These are phyloP conservation scores for Microplitis demolitor DNA, from an alignment of 1,140 invertebrate genomes.

Conservation along the genomic window DNA sequence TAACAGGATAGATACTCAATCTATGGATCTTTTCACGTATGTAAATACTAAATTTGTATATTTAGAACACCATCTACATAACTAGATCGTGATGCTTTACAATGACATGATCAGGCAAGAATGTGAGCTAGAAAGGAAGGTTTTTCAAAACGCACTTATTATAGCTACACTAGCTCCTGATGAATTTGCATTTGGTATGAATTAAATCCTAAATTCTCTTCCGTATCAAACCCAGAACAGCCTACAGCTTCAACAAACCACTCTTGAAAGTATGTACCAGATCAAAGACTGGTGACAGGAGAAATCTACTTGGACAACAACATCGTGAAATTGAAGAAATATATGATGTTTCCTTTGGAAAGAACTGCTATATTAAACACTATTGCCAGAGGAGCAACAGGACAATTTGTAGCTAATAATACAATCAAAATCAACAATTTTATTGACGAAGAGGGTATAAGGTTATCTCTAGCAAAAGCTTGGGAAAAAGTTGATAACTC, in stretches of 20 bases:
- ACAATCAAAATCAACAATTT: too few species aligned
- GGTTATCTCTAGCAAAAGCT: too few species aligned
- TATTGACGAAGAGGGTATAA: too few species aligned
- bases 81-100: too few species aligned
- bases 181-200: too few species aligned
- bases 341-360: constrained; percentile 32
- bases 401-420: too few species aligned
- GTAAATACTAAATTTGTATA: neutral
- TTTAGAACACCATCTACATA: constrained; percentile 30
- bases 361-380: constrained; percentile 31
- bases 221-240: too few species aligned
- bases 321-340: neutral
- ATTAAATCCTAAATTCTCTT: too few species aligned
- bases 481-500: too few species aligned
- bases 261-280: constrained; percentile 32
- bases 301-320: constrained; percentile 17
- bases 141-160: too few species aligned
- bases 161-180: too few species aligned
- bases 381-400: constrained; percentile 20
- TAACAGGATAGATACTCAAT: neutral
- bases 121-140: constrained; percentile 35
- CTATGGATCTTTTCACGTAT: constrained; percentile 16
- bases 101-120: constrained; percentile 37
- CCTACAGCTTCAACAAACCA: too few species aligned
- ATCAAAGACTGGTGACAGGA: constrained; percentile 9